Evolutionary conservation across 2,888 invertebrate species (phyloP), one percentile per base, ranked within the genome.

Genomic region (Thera britannica): DNA sequence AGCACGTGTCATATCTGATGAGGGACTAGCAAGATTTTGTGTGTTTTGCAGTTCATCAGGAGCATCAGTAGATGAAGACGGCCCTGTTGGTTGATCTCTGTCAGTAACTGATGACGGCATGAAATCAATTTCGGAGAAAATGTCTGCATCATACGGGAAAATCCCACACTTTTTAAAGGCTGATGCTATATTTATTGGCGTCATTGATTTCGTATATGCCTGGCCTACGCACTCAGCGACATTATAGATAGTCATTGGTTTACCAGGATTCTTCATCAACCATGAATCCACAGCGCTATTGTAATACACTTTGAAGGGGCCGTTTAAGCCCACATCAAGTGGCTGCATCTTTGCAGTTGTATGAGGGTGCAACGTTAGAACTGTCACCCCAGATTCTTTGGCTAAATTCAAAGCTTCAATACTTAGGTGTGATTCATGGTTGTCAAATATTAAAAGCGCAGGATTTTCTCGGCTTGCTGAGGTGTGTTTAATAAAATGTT

Each of bases 341-440:
- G 63, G 63, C 58, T 64, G 63, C 2, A 63, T 11, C 36, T 57
- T 62, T 3, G 57, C 63, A 8, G 57, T 49, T 57, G 57, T 63
- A 12, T 63, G 62, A 4, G 48, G 62, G 23, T 35, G 62, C 4
- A 62, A 36, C 2, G 62, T 62, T 2, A 62, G 56, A n/a, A 62
- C 23, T 9, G 46, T 46, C 46, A 62, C 62, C 11, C 62, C 62
- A 2, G 62, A n/a, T n/a, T n/a, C 34, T 62, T 62, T 62, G 8
- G 62, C 62, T 35, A 56, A 62, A 23, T 62, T 7, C 6, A 56
- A 23, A 3, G 62, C 56, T 56, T 62, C 62, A 34, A 62, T 35
- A 5, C 8, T 8, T 9, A 62, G 46, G 48, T 62, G 62, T 7
- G 72, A 71, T 55, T 77, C 76, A 35, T 76, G 76, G 55, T 76